Evolutionary conservation across 2,113 vertebrate genomes (phyloP), one percentile per base, ranked within the genome.

Genomic region (Myrmecobius fasciatus): DNA sequence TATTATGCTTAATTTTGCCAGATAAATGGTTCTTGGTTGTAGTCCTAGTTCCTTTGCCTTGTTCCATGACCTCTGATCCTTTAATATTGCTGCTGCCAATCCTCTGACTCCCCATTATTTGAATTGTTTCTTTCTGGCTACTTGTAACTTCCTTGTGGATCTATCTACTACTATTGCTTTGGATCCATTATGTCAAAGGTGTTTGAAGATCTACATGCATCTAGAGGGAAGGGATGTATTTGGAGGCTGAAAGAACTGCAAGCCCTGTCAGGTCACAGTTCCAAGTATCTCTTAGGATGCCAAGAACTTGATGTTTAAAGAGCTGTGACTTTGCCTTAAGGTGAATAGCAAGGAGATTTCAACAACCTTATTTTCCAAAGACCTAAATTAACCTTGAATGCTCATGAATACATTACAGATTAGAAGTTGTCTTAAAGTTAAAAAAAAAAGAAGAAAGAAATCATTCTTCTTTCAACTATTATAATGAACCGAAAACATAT

Each of bases 371-470:
- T 91, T 89, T 91, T 93, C 60, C 52, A 60, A 28, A 22, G 47
- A 53, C 91, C 48, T 47, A 93, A 7, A 94, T 96, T 95, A 97
- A 54, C 24, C 43, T 91, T n/a, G 36, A 91, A 93, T 91, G 94
- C 8, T 0, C 51, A 91, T 51, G 56, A 43, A 83, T 22, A 53
- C 91, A 96, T 8, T 4, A 3, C 89, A 92, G 96, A 94, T 52
- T 93, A 93, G 36, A 96, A 95, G 94, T 96, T 49, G 89, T 95
- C 89, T 93, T 89, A 94, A 83, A 6, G 92, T 94, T 51, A 14
- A 75, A 46, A 26, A 89, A 92, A 53, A 60, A 31, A 31, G 26
- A 83, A n/a, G 31, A 89, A 93, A 96, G 93, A 56, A 46, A 95
- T 51, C 6, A 3, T 91, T 93, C 25, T 91, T 60, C 89, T 67